Base-by-base conservation (phyloP, 2,888 invertebrate species). In the Fragum fragum region DNA sequence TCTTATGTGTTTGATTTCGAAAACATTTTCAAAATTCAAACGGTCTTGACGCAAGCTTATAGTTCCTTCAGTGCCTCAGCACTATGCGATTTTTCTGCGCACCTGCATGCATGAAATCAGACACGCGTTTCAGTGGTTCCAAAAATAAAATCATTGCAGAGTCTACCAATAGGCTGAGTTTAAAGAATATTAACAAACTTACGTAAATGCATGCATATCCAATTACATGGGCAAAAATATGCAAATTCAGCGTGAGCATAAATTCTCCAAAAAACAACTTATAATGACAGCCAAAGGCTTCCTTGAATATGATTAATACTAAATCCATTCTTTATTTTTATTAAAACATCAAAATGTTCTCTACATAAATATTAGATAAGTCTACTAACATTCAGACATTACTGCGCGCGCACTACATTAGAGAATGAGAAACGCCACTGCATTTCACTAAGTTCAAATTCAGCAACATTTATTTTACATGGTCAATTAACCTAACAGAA, bases 191-290 rank as follows among this genome's bases (percentile, higher is more conserved):
- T 11, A 28, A 16, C 26, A 29, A 29, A 28, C 36, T 29, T 61
- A 61, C 36, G 32, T 61, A 26, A 61, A 32, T n/a, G 61, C 61
- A n/a, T 61, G 61, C 61, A 29, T 61, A 61, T 61, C 61, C 29
- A 32, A 61, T 61, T 61, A 61, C 61, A 61, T n/a, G 61, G 16
- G 61, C 16, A n/a, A 47, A 61, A 61, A 61, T 36, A 36, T 61
- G 61, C 61, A 61, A 61, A 32, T 29, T 28, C 32, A 3, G 32
- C 32, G 3, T 36, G 9, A 6, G 32, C 32, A 36, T 9, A 36
- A 36, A 6, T 36, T 6, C 32, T 36, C 32, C 32, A 36, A 36
- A 36, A 6, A 6, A 6, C 32, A 36, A 36, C 32, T 36, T 36
- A 9, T 36, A 6, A 36, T 36, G 3, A 6, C 3, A 36, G 32